Evolutionary conservation across 2,888 invertebrate genomes (phyloP).

Genomic region (Trilocha varians): DNA sequence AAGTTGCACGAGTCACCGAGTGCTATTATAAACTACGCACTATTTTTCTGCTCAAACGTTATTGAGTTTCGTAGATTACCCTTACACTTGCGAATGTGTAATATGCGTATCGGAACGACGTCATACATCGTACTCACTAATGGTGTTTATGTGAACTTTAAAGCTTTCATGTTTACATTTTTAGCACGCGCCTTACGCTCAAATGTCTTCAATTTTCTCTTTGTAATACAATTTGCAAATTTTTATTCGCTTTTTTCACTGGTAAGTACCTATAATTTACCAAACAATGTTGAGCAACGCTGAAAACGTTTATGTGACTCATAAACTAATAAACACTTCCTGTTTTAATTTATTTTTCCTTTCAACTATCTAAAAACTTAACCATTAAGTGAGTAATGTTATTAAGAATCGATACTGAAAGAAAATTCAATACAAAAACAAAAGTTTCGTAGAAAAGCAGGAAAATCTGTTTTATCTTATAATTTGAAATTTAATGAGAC

Average conservation of each 20-base stretch:
- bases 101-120: conserved; percentile 12
- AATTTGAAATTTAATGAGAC: not conserved
- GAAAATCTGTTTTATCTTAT: not conserved
- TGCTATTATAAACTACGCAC: too few relatives aligned
- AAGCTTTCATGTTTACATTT: conserved; percentile 49
- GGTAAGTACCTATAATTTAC: too few relatives aligned
- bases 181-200: conserved; percentile 49
- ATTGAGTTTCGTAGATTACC: conserved; percentile 24
- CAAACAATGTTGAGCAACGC: too few relatives aligned
- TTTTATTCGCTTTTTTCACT: too few relatives aligned
- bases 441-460: not conserved
- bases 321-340: too few relatives aligned
- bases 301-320: too few relatives aligned
- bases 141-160: conserved; percentile 41
- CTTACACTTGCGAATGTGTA: conserved; percentile 32
- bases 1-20: too few relatives aligned
- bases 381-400: not conserved
- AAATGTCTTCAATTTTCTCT: not conserved
- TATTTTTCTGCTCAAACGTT: too few relatives aligned
- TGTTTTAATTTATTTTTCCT: too few relatives aligned
- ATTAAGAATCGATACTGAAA: not conserved
- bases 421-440: not conserved
- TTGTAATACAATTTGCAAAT: too few relatives aligned
- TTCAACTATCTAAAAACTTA: not conserved
- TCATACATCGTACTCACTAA: conserved; percentile 21